These are phyloP conservation scores for Varecia variegata DNA, from an alignment of 2,797 vertebrate species.

Conservation along the genomic window DNA sequence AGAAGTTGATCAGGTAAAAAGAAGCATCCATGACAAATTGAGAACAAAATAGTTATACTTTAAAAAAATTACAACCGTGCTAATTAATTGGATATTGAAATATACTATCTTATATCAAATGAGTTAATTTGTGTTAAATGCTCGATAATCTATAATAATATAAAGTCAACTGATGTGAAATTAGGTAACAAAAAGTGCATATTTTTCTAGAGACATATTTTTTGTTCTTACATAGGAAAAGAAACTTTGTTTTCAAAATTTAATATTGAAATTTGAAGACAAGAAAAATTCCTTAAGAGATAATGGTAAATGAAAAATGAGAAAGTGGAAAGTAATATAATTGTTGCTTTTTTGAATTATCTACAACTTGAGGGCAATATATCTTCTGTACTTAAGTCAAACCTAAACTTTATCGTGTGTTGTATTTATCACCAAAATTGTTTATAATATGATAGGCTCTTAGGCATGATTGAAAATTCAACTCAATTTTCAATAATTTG, in stretches of 20 bases:
- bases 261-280: not conserved
- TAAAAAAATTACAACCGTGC: not conserved
- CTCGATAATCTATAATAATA: not conserved
- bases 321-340: not conserved
- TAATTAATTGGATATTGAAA: conserved; percentile 2
- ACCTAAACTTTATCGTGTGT: not conserved
- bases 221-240: not conserved
- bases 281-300: not conserved
- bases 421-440: not conserved
- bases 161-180: not conserved
- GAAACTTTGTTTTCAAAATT: not conserved
- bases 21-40: not conserved
- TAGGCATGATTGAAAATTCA: not conserved
- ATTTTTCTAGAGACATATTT: not conserved
- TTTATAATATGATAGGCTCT: not conserved
- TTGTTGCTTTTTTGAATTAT: not conserved
- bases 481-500: not conserved
- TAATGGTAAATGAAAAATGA: not conserved
- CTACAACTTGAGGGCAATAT: not conserved
- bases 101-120: not conserved
- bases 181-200: not conserved
- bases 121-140: not conserved
- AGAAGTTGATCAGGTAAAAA: not conserved
- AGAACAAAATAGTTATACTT: not conserved
- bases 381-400: not conserved